Base-by-base conservation (phyloP, 2,797 vertebrate genomes). In the Rhodeus uyekii region DNA sequence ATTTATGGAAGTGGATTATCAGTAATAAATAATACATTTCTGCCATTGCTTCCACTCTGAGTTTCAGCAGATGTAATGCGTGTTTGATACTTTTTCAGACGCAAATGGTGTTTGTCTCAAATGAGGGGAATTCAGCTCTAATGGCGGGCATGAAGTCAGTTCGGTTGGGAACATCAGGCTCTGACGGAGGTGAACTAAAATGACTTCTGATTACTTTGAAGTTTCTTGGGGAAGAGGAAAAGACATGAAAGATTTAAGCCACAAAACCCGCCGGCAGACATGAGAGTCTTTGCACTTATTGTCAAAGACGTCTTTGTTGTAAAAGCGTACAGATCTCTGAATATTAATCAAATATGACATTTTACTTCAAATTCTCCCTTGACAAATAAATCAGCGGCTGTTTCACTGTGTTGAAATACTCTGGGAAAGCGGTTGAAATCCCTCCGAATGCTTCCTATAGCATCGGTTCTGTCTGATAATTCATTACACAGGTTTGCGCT, bases 181-280 rank as follows among this genome's bases (percentile, higher is more conserved):
- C 71, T 64, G 44, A 36, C 22, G 24, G 8, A 46, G 32, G 44
- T 24, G 60, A 53, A 50, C 71, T 55, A 34, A 27, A 39, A 27
- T 22, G 53, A 46, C 8, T 19, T 18, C 19, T 14, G 61, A 67
- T 36, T n/a, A 8, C 63, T 82, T 82, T 82, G 80, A 76, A 76
- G 72, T 67, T n/a, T 68, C 61, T 12, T 44, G 46, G 7, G 10
- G 63, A 55, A 38, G 34, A 48, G 9, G 12, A 36, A 14, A 65
- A 39, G 50, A 22, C 48, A 82, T 82, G 63, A 68, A 76, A 68
- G 73, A 76, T 76, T 82, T 50, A 34, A 39, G 65, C 65, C 67
- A 46, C 16, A 18, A 55, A 67, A 68, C 44, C 24, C 2, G 46
- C 14, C 27, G 8, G 42, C 14, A 27, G 19, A 58, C 61, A 19